phyloP scores from a whole-genome alignment of 2,888 invertebrate genomes.

The Nezara viridula region DNA sequence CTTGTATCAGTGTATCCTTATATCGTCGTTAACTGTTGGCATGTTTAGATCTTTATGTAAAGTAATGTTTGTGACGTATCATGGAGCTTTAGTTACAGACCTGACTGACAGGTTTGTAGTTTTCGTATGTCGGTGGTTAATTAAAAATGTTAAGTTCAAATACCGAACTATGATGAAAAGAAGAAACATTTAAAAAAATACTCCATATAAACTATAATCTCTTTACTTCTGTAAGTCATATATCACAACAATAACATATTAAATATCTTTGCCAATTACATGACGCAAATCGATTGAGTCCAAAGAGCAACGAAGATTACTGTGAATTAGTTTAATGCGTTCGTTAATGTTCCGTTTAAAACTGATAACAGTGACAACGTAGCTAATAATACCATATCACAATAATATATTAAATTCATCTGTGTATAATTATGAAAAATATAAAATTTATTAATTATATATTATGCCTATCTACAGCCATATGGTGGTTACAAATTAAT shows the following conservation, averaged over 20 bases:
- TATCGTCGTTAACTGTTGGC: no score
- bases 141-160: no score
- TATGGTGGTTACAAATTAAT: no score
- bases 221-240: not conserved
- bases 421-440: no score
- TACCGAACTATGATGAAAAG: not conserved
- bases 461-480: no score
- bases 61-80: no score
- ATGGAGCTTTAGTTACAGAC: no score
- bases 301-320: not conserved
- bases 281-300: not conserved
- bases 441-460: no score
- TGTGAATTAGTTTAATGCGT: not conserved
- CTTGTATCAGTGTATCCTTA: no score
- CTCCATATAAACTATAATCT: not conserved
- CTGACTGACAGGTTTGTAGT: no score
- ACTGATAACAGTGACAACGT: not conserved
- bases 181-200: not conserved
- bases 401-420: not conserved
- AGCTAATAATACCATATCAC: not conserved
- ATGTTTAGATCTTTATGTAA: no score
- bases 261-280: not conserved
- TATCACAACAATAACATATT: not conserved
- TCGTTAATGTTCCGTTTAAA: not conserved
- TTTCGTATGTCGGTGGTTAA: no score